Percentiles rank a stretch among this genome's conserved stretches.
Evolutionary conservation across 2,113 vertebrate species (phyloP).

Genomic region (Pipa parva): DNA sequence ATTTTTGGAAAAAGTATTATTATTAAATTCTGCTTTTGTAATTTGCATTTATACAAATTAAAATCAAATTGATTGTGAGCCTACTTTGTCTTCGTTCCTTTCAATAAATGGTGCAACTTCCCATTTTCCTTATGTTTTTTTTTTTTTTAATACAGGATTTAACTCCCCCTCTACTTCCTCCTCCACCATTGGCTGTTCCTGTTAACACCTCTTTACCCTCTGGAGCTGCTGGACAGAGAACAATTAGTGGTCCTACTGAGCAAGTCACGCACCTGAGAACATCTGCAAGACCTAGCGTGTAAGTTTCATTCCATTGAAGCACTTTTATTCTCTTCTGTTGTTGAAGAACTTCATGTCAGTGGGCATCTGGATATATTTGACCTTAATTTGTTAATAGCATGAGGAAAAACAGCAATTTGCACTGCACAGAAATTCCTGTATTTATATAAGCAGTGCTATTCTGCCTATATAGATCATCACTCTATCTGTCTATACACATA

Average conservation of each 20-base stretch:
- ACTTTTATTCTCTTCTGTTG: not conserved
- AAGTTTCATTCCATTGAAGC: constrained; percentile 56
- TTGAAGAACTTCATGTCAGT: not conserved
- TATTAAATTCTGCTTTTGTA: too few relatives aligned
- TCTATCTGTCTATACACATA: too few relatives aligned
- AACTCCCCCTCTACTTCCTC: constrained; percentile 76
- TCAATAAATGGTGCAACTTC: too few relatives aligned
- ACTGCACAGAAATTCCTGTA: too few relatives aligned
- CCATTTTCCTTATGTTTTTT: too few relatives aligned
- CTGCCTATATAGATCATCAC: too few relatives aligned
- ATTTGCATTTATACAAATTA: not conserved
- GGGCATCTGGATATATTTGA: not conserved
- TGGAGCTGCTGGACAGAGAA: constrained; percentile 66
- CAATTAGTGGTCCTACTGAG: constrained; percentile 68
- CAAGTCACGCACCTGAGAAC: constrained; percentile 71
- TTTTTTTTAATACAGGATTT: constrained; percentile 53
- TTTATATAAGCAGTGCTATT: too few relatives aligned
- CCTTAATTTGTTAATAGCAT: not conserved
- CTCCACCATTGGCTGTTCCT: constrained; percentile 78
- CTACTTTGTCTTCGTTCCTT: too few relatives aligned
- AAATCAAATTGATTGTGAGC: not conserved
- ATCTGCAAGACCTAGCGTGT: constrained; percentile 89
- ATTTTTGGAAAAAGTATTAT: not conserved
- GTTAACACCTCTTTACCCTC: constrained; percentile 64
- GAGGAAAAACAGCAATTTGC: too few relatives aligned